Evolutionary conservation across 2,113 vertebrate genomes (phyloP).

Genomic region (Pomatorhinus ruficollis): DNA sequence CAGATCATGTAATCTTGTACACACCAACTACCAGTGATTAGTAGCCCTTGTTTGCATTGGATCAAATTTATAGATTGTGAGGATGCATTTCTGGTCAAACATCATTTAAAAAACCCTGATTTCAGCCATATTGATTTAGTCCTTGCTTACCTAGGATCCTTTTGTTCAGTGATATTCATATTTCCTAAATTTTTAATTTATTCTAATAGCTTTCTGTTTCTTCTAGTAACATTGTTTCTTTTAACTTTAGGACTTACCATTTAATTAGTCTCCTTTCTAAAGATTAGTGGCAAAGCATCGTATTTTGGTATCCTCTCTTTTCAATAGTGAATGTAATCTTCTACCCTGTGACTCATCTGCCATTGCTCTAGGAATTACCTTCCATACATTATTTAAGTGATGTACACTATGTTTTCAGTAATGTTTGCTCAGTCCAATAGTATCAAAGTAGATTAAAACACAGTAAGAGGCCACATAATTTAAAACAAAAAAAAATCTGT

Average conservation of each 20-base stretch:
- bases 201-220: background rate
- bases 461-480: background rate
- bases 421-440: background rate
- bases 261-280: background rate
- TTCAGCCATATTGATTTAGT: background rate
- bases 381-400: background rate
- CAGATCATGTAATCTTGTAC: background rate
- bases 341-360: background rate
- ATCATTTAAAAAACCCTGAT: background rate
- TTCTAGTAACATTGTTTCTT: background rate
- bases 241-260: background rate
- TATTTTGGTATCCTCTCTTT: background rate
- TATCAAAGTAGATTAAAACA: background rate
- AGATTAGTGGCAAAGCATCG: background rate
- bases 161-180: background rate
- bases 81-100: background rate
- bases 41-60: background rate
- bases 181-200: background rate
- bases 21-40: background rate
- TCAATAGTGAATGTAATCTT: background rate
- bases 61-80: background rate
- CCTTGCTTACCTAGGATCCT: background rate
- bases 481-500: background rate
- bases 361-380: background rate
- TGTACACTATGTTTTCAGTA: background rate